Conservation (phyloP, 2,113 vertebrate genomes). For the Gadus macrocephalus region DNA sequence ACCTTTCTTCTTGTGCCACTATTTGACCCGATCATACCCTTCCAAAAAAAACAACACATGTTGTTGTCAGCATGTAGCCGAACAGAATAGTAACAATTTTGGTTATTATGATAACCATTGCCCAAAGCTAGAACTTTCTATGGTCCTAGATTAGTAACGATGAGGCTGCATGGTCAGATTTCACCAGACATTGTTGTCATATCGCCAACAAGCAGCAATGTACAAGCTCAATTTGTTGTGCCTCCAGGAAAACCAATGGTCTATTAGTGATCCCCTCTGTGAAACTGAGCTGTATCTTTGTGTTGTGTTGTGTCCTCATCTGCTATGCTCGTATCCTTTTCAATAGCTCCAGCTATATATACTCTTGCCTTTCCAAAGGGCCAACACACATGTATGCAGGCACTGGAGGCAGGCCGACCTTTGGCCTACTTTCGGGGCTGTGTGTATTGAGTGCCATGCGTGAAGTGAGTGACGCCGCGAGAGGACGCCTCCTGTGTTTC, state of each 20-base stretch:
- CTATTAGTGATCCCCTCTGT: not conserved
- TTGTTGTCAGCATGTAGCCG: too few relatives aligned
- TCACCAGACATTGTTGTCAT: not conserved
- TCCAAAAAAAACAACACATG: too few relatives aligned
- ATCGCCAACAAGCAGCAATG: not conserved
- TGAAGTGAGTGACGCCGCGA: too few relatives aligned
- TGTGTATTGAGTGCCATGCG: not conserved
- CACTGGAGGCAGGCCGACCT: slow-evolving; percentile 52
- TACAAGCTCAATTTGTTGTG: not conserved
- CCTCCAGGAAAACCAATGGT: not conserved
- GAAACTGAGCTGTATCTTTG: not conserved
- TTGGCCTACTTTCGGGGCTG: slow-evolving; percentile 61
- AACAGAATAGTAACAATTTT: too few relatives aligned
- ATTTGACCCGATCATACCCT: too few relatives aligned
- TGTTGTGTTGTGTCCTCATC: not conserved
- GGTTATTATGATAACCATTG: too few relatives aligned
- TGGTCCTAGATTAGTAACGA: not conserved
- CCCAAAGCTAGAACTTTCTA: not conserved
- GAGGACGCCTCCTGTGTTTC: too few relatives aligned
- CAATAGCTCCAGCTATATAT: slow-evolving; percentile 61
- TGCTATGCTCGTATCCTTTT: slow-evolving; percentile 14
- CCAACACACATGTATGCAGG: slow-evolving; percentile 53
- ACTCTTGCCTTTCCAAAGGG: slow-evolving; percentile 45
- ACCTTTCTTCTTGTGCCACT: too few relatives aligned
- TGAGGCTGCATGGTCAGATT: slow-evolving; percentile 1